These are phyloP conservation scores for Siphlonurus alternatus DNA, from an alignment of 2,888 invertebrate species.

Conservation along the genomic window DNA sequence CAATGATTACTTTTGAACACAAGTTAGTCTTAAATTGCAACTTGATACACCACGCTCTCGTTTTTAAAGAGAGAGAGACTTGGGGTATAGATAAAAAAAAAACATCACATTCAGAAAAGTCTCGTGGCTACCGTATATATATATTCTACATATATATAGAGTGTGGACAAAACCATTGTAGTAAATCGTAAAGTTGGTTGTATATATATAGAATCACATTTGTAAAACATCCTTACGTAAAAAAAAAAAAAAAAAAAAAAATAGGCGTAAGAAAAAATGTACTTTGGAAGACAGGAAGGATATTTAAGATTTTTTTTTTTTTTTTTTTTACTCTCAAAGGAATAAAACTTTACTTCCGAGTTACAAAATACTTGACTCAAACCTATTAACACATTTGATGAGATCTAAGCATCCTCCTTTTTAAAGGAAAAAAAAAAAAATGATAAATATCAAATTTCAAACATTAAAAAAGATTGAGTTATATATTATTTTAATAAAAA, in stretches of 20 bases:
- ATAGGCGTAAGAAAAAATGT: background rate
- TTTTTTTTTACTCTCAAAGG: background rate
- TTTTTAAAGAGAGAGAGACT: background rate
- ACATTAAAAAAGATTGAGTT: too few species aligned
- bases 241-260: background rate
- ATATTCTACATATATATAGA: too few species aligned
- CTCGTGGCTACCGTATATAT: background rate
- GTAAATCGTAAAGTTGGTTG: background rate
- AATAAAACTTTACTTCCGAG: background rate
- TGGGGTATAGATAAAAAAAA: background rate
- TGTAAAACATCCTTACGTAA: background rate
- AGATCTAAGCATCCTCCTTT: too few species aligned
- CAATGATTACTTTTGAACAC: background rate
- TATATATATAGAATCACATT: background rate
- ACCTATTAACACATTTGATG: background rate
- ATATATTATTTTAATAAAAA: too few species aligned
- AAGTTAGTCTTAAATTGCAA: background rate
- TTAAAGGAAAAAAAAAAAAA: too few species aligned
- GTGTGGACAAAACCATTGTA: background rate
- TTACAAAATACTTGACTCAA: background rate
- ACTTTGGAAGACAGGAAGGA: background rate
- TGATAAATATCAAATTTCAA: too few species aligned
- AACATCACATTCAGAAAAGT: background rate
- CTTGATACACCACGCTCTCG: background rate
- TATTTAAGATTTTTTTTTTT: too few species aligned